Evolutionary conservation across 2,888 invertebrate species (phyloP), one percentile per base, ranked within the genome.

Genomic region (Drepanosiphum platanoidis): DNA sequence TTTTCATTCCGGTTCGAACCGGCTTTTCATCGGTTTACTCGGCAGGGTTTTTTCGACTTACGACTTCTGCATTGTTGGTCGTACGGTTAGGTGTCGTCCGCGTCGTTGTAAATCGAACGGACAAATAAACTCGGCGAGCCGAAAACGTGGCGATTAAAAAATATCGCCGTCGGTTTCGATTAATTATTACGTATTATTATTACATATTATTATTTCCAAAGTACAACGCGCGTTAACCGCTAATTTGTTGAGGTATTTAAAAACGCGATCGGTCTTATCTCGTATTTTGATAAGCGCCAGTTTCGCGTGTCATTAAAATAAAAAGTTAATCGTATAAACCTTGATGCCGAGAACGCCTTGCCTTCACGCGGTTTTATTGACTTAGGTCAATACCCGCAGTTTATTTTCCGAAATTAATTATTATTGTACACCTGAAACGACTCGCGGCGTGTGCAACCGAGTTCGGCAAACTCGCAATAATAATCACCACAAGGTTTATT

Each of bases 361-460:
- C 66, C n/a, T 52, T 70, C 34, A 0, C 18, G 27, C 27, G 70
- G 68, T 70, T 70, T 32, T 80, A 58, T 80, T 80, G 80, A 80
- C 80, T 80, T 80, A 80, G 80, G 80, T 80, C 80, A 70, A 42
- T 78, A 78, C 42, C n/a, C 78, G 42, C n/a, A 46, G 15, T 22
- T 13, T 42, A 18, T 22, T 66, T 78, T 64, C 61, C 32, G 52
- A 39, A 64, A 61, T n/a, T 34, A 13, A 64, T 77, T 13, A 22
- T 66, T 30, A 30, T 42, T n/a, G n/a, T n/a, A n/a, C n/a, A n/a
- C n/a, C n/a, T n/a, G n/a, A n/a, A n/a, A n/a, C n/a, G n/a, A n/a
- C n/a, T n/a, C n/a, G n/a, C n/a, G n/a, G n/a, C n/a, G n/a, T n/a
- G n/a, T n/a, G 22, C 5, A 8, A 64, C 30, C n/a, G 42, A 42